These are phyloP conservation scores for Chitala chitala DNA, from an alignment of 2,113 vertebrate species.

Conservation along the genomic window DNA sequence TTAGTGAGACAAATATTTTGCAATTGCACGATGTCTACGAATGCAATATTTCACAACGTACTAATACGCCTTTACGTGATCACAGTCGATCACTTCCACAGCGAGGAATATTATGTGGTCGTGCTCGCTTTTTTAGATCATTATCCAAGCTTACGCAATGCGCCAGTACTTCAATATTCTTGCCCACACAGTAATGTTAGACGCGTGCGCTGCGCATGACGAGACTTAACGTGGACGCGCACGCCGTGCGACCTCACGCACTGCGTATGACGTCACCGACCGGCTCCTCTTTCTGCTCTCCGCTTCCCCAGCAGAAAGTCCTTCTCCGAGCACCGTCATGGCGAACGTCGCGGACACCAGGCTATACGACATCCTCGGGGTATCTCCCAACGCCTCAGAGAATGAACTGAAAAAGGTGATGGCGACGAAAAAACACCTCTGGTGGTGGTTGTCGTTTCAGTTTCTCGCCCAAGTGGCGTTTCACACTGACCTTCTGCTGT, in stretches of 20 bases:
- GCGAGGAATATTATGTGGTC: background rate
- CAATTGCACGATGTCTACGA: too few species aligned
- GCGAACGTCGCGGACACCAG: slow-evolving; percentile 85
- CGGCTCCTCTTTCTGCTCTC: slow-evolving; percentile 32
- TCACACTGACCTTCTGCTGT: background rate
- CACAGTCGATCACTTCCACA: too few species aligned
- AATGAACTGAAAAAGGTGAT: slow-evolving; percentile 91
- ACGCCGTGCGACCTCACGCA: too few species aligned
- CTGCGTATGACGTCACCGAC: slow-evolving; percentile 11
- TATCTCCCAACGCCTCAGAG: slow-evolving; percentile 81
- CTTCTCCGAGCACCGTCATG: slow-evolving; percentile 68
- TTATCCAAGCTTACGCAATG: too few species aligned
- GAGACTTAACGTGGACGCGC: too few species aligned
- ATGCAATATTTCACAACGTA: too few species aligned
- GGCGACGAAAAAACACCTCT: background rate
- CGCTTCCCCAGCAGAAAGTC: slow-evolving; percentile 42
- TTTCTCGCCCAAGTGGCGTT: background rate
- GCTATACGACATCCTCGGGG: slow-evolving; percentile 90
- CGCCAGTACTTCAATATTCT: too few species aligned
- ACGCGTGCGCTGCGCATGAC: background rate
- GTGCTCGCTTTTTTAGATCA: too few species aligned
- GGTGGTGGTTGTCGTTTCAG: background rate
- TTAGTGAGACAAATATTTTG: too few species aligned
- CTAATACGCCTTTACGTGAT: too few species aligned
- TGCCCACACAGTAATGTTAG: background rate